A percentile compares a stretch with the other conserved stretches of the same genome.
These are phyloP conservation scores for Leptosomus discolor DNA, from an alignment of 2,113 vertebrate species.

Conservation along the genomic window DNA sequence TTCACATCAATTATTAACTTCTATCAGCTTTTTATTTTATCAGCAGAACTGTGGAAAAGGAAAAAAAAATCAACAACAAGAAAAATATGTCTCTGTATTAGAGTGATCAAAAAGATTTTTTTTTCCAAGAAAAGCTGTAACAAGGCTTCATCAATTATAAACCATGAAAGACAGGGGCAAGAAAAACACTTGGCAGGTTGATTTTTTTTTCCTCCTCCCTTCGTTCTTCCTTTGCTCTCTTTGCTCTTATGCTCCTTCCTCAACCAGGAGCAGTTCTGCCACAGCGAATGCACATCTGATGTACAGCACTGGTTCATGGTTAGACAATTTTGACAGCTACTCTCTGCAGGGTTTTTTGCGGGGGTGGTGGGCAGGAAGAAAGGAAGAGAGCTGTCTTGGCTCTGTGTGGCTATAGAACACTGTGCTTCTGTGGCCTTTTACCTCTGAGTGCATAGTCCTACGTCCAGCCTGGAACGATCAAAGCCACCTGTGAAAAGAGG, in stretches of 20 bases:
- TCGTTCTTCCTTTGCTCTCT: background rate
- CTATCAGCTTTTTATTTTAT: background rate
- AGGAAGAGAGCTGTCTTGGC: background rate
- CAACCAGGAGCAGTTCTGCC: background rate
- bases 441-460: accelerated
- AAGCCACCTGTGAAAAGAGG: background rate
- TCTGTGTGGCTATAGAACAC: background rate
- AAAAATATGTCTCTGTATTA: background rate
- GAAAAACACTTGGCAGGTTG: background rate
- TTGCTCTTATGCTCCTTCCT: background rate
- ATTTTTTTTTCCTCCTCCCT: accelerated
- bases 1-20: constrained; percentile 8
- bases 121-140: background rate
- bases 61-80: too few species aligned
- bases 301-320: background rate
- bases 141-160: background rate
- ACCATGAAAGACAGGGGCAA: background rate
- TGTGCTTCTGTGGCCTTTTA: background rate
- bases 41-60: background rate
- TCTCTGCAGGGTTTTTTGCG: background rate
- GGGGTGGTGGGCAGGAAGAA: background rate
- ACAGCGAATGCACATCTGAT: background rate
- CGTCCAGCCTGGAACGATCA: background rate
- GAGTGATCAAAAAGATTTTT: background rate
- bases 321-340: background rate